These are phyloP conservation scores for Centrocercus urophasianus DNA, from an alignment of 2,113 vertebrate genomes.

Conservation along the genomic window DNA sequence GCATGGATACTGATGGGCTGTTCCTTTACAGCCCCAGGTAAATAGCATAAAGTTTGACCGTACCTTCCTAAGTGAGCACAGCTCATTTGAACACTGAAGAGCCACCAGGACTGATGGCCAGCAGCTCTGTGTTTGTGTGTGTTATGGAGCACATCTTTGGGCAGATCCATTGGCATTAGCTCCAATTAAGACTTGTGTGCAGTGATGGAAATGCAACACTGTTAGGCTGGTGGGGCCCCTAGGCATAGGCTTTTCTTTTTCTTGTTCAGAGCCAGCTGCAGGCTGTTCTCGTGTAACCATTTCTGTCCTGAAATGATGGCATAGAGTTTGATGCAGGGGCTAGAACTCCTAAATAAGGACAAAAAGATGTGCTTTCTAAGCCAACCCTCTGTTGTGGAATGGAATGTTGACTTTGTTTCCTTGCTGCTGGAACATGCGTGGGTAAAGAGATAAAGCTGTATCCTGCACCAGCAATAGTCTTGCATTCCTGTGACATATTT, in stretches of 20 bases:
- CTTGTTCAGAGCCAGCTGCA: neutral
- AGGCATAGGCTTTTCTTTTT: neutral
- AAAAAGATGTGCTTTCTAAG: neutral
- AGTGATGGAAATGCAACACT: neutral
- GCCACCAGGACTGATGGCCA: neutral
- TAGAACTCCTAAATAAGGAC: rapidly evolving
- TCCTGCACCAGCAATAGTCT: neutral
- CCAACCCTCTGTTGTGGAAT: neutral
- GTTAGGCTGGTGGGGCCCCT: neutral
- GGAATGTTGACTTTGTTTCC: neutral
- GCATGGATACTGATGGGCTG: rapidly evolving
- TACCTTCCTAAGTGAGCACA: neutral
- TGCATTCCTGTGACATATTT: neutral
- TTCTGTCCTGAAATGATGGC: neutral
- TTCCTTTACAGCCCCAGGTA: neutral
- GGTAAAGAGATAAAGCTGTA: neutral
- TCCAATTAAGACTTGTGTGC: neutral
- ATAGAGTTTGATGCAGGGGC: neutral
- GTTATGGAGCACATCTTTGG: neutral
- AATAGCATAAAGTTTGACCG: neutral
- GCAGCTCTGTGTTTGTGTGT: rapidly evolving
- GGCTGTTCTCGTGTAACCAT: neutral
- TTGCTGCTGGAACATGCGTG: neutral
- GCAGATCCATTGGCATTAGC: neutral
- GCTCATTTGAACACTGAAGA: rapidly evolving